Evolutionary conservation across 1,140 invertebrate genomes (phyloP), one percentile per base, ranked within the genome.

Genomic region (Aphelinus atriplicis): DNA sequence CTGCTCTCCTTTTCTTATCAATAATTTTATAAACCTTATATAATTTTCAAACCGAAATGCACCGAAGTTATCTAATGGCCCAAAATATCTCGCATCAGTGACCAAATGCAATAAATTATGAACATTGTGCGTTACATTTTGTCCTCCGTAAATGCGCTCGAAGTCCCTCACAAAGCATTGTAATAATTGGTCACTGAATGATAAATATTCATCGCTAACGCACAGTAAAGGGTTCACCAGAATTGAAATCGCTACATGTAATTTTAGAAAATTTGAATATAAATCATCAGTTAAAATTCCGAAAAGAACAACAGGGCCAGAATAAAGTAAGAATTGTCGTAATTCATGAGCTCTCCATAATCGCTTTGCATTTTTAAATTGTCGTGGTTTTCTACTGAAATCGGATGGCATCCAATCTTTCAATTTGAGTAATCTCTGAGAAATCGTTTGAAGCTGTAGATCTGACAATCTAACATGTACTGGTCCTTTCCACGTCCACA

Each of bases 331-430:
- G 78, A 89, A 87, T 63, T 82, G 80, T 62, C 87, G 76, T 77
- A 84, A 86, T 78, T 89, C 87, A 62, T 26, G 26, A 26, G 88
- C 88, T 9, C 86, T 88, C 77, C 89, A 89, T 84, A 84, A 89
- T 57, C 78, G 75, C 3, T 83, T 80, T 47, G 87, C 5, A 47
- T 87, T 81, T 42, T 65, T 64, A 26, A 89, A 69, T 42, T 73
- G 43, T 60, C 85, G 67, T 26, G 86, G 83, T 75, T 85, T 86
- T 66, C 88, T 73, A 7, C 74, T 57, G 82, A 88, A 89, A 76
- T 89, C 84, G 42, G 5, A 26, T n/a, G 88, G 83, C 47, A 83
- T 79, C 47, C 60, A 68, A 3, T 67, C 7, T 46, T 42, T 62
- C 45, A 75, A 58, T 2, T 3, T 2, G 9, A 68, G 7, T 45